A percentile compares a stretch with the other conserved stretches of the same genome.
These are phyloP conservation scores for Cantharis lateralis DNA, from an alignment of 2,888 invertebrate species.

Conservation along the genomic window DNA sequence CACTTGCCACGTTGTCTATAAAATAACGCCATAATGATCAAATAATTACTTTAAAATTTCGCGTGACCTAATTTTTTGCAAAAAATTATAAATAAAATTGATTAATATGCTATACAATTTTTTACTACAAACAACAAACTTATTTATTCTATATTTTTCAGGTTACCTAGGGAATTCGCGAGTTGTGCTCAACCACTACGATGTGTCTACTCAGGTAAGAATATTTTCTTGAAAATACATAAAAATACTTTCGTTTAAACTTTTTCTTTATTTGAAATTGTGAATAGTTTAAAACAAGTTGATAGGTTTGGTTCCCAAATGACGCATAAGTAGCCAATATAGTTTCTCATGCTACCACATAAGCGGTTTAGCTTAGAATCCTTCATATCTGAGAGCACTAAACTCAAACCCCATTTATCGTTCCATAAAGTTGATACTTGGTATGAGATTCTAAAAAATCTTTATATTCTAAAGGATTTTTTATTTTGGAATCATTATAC, in stretches of 20 bases:
- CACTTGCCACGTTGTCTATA: background rate
- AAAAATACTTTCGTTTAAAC: background rate
- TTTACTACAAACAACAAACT: background rate
- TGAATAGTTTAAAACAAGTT: background rate
- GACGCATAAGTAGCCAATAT: background rate
- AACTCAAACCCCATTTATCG: background rate
- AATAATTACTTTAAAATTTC: background rate
- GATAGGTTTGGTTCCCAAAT: background rate
- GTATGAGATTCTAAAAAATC: background rate
- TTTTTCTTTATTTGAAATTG: background rate
- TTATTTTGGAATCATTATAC: background rate
- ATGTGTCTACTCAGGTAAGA: constrained; percentile 54
- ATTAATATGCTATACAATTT: no score
- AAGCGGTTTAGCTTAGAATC: background rate
- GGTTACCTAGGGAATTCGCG: constrained; percentile 53
- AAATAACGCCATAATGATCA: background rate
- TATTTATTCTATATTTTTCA: constrained; percentile 33
- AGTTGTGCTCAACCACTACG: constrained; percentile 53
- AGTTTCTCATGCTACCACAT: background rate
- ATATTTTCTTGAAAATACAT: constrained; percentile 3
- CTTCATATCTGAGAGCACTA: background rate
- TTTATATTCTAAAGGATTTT: background rate
- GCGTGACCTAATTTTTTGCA: background rate
- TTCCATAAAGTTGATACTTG: background rate
- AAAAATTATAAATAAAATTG: no score